These are phyloP conservation scores for Macrotus californicus DNA, from an alignment of 2,113 vertebrate species.

Conservation along the genomic window DNA sequence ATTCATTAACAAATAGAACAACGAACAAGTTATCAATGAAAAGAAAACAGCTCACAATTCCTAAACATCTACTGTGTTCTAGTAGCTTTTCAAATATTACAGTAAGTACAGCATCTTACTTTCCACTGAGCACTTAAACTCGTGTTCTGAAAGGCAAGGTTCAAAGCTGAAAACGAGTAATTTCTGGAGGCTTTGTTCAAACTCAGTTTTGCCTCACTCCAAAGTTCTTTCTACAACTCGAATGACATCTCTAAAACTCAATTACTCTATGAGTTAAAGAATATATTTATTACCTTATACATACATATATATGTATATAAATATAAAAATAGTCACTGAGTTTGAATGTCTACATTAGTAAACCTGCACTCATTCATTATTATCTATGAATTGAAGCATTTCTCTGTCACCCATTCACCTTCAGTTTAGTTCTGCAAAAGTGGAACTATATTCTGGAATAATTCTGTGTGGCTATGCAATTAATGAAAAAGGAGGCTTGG, in stretches of 20 bases:
- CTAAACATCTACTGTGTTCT: background rate
- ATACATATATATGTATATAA: background rate
- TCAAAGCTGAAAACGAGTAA: background rate
- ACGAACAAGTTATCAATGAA: background rate
- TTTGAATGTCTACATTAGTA: background rate
- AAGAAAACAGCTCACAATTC: conserved; percentile 37
- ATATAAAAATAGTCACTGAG: background rate
- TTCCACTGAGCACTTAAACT: background rate
- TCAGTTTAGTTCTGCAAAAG: background rate
- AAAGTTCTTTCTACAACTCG: background rate
- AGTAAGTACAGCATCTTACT: background rate
- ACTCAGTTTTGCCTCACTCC: background rate
- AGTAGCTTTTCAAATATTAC: conserved; percentile 18
- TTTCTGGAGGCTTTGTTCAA: background rate
- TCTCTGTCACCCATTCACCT: background rate
- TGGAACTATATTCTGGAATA: background rate
- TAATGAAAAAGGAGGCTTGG: background rate
- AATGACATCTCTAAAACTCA: conserved; percentile 6
- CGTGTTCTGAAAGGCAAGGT: background rate
- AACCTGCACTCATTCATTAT: background rate
- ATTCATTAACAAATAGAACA: conserved; percentile 29
- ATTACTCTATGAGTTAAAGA: background rate
- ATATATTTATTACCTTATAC: background rate
- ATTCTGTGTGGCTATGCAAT: background rate
- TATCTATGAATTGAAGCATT: background rate